Conservation (phyloP, 2,888 invertebrate genomes). For the Allophyes oxyacanthae region DNA sequence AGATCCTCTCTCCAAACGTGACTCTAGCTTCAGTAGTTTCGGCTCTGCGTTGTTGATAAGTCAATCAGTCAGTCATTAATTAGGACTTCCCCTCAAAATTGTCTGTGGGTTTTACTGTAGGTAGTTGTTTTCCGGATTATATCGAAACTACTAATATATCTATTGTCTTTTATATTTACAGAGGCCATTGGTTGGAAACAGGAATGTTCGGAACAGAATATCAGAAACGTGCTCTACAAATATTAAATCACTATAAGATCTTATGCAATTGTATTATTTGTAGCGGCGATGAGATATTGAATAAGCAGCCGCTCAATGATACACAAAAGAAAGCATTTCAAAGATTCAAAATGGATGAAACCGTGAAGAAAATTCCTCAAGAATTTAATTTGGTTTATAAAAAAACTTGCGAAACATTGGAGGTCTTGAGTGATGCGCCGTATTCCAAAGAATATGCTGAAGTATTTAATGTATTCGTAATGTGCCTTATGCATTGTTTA, state of each 20-base stretch:
- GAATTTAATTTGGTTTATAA: neutral
- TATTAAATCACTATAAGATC: neutral
- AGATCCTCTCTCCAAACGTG: no score
- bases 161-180: neutral
- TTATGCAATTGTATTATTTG: conserved; percentile 2
- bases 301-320: neutral
- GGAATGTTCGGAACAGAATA: neutral
- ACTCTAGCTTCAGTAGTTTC: no score
- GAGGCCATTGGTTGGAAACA: neutral
- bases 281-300: neutral
- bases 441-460: neutral
- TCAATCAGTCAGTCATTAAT: no score
- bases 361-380: neutral
- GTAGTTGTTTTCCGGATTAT: no score
- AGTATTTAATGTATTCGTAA: neutral
- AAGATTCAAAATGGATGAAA: neutral
- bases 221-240: neutral
- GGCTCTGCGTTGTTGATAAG: no score
- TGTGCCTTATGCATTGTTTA: neutral
- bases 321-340: neutral
- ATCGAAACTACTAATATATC: no score
- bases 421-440: neutral
- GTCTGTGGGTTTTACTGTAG: no score
- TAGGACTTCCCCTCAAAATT: no score
- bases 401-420: neutral